phyloP scores from a whole-genome alignment of 2,888 invertebrate species.

The Stenchaetothrips biformis region DNA sequence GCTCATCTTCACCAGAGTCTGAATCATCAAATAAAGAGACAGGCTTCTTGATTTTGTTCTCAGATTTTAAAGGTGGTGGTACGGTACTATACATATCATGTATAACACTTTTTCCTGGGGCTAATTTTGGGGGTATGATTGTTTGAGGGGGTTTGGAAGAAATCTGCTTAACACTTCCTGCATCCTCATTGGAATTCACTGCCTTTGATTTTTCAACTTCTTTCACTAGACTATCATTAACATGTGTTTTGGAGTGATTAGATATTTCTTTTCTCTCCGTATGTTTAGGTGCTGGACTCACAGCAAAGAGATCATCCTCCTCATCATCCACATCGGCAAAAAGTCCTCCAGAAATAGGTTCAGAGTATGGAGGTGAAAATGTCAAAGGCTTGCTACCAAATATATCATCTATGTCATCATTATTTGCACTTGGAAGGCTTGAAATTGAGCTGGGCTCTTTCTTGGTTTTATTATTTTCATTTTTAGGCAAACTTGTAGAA shows the following conservation, averaged over 20 bases:
- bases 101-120: not conserved
- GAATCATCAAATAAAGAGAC: conserved; percentile 29
- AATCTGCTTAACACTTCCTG: not conserved
- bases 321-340: conserved; percentile 29
- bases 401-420: conserved; percentile 26
- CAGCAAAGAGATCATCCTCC: conserved; percentile 27
- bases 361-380: not conserved
- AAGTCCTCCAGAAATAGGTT: not conserved
- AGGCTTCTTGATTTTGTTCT: conserved; percentile 22
- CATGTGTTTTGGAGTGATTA: not conserved
- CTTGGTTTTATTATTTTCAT: not conserved
- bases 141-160: not conserved
- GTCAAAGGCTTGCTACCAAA: conserved; percentile 29
- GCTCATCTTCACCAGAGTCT: conserved; percentile 36
- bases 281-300: not conserved
- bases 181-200: not conserved
- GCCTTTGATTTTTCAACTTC: not conserved
- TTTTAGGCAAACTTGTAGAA: not conserved
- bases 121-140: too few relatives aligned
- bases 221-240: not conserved
- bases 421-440: not conserved
- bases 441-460: not conserved
- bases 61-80: conserved; percentile 8
- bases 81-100: not conserved
- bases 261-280: not conserved